phyloP scores from a whole-genome alignment of 1,140 invertebrate genomes.

The Apis cerana region DNA sequence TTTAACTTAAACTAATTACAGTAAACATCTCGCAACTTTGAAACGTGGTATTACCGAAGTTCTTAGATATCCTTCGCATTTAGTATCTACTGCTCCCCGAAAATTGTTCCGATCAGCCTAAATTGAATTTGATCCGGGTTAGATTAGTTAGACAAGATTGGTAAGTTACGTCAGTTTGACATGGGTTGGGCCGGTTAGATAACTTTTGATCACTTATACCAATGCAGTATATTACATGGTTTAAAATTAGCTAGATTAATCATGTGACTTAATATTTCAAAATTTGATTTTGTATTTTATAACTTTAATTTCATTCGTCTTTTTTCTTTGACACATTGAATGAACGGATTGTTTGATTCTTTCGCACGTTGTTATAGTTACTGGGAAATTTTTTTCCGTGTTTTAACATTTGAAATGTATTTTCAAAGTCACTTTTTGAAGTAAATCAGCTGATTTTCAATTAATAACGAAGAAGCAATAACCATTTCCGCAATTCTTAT shows the following conservation, averaged over 20 bases:
- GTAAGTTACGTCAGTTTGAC: conserved; percentile 16
- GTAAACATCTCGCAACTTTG: neutral
- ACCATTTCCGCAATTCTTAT: too few species aligned
- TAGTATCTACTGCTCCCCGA: neutral
- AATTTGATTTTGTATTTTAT: neutral
- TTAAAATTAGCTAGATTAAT: neutral
- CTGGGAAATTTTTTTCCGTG: too few species aligned
- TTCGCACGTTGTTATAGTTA: too few species aligned
- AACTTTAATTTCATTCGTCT: neutral
- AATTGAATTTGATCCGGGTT: conserved; percentile 11
- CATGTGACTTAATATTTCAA: neutral
- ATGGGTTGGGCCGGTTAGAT: neutral
- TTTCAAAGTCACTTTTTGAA: too few species aligned
- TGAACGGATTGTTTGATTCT: too few species aligned
- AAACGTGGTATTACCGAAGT: too few species aligned
- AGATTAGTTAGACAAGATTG: conserved; percentile 15
- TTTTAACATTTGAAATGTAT: too few species aligned
- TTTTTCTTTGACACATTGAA: too few species aligned
- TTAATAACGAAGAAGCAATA: too few species aligned
- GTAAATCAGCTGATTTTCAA: too few species aligned
- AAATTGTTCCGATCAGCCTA: conserved; percentile 2
- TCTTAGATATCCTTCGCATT: neutral
- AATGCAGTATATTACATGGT: neutral
- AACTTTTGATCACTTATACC: conserved; percentile 3
- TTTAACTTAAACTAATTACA: neutral